These are phyloP conservation scores for Sarcophaga caerulescens DNA, from an alignment of 2,888 invertebrate genomes.

Conservation along the genomic window DNA sequence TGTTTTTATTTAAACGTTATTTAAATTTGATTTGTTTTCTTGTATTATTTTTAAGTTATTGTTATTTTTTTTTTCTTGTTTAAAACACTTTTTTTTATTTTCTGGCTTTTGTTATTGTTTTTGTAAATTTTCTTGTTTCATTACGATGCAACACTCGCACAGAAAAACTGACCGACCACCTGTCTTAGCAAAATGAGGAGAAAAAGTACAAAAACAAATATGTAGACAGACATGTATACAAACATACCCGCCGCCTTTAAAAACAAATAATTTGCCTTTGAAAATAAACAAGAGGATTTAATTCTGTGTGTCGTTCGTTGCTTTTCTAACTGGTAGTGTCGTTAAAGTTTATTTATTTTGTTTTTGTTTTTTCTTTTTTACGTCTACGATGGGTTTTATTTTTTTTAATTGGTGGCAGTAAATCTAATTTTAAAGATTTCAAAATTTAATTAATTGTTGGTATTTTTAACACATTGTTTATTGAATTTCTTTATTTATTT, in stretches of 20 bases:
- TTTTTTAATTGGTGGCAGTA: conserved; percentile 19
- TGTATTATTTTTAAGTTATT: neutral
- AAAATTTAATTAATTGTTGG: conserved; percentile 35
- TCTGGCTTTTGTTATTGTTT: neutral
- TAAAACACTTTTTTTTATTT: neutral
- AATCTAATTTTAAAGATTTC: conserved; percentile 47
- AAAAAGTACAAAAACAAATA: neutral
- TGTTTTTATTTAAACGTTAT: too few species aligned
- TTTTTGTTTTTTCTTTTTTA: neutral
- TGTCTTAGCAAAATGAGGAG: conserved; percentile 5
- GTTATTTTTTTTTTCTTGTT: neutral
- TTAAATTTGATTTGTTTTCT: too few species aligned
- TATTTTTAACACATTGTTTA: conserved; percentile 42
- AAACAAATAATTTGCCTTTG: conserved; percentile 1
- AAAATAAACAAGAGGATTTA: conserved; percentile 17
- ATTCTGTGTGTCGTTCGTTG: neutral
- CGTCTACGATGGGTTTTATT: neutral
- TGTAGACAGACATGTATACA: neutral
- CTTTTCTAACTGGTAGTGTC: neutral
- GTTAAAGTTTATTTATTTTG: conserved; percentile 3
- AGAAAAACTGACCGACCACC: conserved; percentile 23
- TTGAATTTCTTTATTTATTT: conserved; percentile 8
- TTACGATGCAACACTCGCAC: neutral
- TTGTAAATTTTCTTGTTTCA: conserved; percentile 11
- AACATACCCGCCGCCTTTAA: neutral